Percentiles rank a stretch among this genome's conserved stretches.
phyloP scores from a whole-genome alignment of 1,140 invertebrate species.

The Macrostomum lignano region DNA sequence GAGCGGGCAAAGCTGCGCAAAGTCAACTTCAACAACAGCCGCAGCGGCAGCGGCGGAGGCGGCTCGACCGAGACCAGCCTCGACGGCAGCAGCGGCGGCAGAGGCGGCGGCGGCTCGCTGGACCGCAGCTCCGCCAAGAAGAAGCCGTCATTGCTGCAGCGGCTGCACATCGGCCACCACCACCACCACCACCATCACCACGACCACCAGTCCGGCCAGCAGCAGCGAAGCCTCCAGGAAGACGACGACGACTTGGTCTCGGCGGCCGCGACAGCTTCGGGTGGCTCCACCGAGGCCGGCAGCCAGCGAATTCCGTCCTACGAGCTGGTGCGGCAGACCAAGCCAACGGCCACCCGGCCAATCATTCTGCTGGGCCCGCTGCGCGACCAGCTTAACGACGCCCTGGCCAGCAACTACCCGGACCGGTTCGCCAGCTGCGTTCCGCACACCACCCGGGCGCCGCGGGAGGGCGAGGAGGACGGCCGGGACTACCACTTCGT shows the following conservation, averaged over 20 bases:
- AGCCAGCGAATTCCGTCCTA: neutral
- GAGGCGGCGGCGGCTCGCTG: too few species aligned
- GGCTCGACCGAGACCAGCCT: neutral
- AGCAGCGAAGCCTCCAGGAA: neutral
- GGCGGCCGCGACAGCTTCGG: neutral
- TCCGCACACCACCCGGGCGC: conserved; percentile 56
- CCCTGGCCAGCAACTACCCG: conserved; percentile 85
- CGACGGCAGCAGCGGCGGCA: neutral
- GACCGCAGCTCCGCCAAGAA: neutral
- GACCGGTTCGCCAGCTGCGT: conserved; percentile 52
- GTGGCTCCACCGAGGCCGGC: neutral
- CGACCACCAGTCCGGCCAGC: neutral
- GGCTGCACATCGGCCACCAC: neutral
- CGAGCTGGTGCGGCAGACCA: neutral
- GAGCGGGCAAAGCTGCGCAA: neutral
- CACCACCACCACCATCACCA: neutral
- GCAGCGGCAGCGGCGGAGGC: neutral
- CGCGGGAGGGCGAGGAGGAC: conserved; percentile 84
- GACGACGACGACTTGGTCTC: neutral
- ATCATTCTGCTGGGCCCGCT: conserved; percentile 87
- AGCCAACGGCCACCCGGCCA: conserved; percentile 37
- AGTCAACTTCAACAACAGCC: conserved; percentile 41
- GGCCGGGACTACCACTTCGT: conserved; percentile 96
- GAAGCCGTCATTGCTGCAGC: neutral
- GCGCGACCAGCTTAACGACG: conserved; percentile 94